A percentile compares a stretch with the other conserved stretches of the same genome.
Conservation (phyloP, 2,797 vertebrate species). For the Neostethus bicornis region DNA sequence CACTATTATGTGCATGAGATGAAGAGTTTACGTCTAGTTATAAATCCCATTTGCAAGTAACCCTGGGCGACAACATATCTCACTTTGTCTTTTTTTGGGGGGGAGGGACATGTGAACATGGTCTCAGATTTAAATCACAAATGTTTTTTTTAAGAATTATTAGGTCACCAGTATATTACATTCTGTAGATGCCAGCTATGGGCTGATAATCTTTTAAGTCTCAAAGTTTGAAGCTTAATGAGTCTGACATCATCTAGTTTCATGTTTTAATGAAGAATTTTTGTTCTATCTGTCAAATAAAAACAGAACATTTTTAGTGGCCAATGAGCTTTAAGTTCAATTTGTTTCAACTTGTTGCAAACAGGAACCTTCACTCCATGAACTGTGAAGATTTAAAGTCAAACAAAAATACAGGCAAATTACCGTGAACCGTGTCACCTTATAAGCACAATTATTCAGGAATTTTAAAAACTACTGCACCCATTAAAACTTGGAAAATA, state of each 20-base stretch:
- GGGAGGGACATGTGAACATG: too few species aligned
- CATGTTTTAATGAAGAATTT: neutral
- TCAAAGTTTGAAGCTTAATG: neutral
- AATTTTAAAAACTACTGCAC: neutral
- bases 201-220: neutral
- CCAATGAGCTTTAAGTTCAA: constrained; percentile 2
- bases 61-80: too few species aligned
- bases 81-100: too few species aligned
- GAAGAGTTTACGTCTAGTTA: too few species aligned
- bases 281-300: neutral
- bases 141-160: neutral
- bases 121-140: neutral
- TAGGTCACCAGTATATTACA: neutral
- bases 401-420: neutral
- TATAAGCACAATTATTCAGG: neutral
- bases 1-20: too few species aligned
- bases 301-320: neutral
- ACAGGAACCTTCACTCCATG: neutral
- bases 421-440: neutral
- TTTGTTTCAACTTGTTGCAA: neutral
- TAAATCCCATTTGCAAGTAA: too few species aligned
- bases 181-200: neutral
- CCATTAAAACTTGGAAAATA: neutral
- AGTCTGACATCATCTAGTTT: neutral
- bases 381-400: neutral